Percentiles rank a stretch among this genome's conserved stretches.
Conservation (phyloP, 2,888 invertebrate genomes). For the Coremacera marginata region DNA sequence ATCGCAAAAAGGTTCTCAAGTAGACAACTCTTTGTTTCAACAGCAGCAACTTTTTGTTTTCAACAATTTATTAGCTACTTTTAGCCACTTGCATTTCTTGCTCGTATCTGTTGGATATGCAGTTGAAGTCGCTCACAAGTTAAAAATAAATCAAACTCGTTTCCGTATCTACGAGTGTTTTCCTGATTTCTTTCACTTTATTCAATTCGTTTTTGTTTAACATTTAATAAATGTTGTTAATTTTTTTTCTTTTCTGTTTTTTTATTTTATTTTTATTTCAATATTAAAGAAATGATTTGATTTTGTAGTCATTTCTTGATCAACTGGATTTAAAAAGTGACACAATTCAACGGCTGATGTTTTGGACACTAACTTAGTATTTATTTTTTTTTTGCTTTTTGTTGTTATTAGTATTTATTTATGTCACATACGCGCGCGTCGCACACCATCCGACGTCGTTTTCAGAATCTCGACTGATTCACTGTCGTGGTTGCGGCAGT, state of each 20-base stretch:
- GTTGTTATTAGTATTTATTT: constrained; percentile 9
- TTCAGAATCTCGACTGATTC: constrained; percentile 64
- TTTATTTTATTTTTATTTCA: constrained; percentile 34
- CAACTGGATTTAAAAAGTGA: neutral
- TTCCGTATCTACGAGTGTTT: neutral
- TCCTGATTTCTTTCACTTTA: constrained; percentile 24
- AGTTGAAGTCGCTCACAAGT: neutral
- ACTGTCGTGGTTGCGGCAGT: constrained; percentile 38
- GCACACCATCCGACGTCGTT: constrained; percentile 59
- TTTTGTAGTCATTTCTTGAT: neutral
- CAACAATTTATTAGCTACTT: constrained; percentile 10
- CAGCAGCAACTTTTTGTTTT: neutral
- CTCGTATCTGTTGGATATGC: neutral
- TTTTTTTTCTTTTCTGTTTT: constrained; percentile 26
- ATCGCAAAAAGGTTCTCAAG: too few relatives aligned
- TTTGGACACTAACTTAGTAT: neutral
- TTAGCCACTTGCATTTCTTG: constrained; percentile 23
- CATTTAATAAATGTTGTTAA: constrained; percentile 34
- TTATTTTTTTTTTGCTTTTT: constrained; percentile 27
- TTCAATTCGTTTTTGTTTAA: constrained; percentile 42
- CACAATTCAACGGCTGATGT: neutral
- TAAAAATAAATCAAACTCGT: constrained; percentile 6
- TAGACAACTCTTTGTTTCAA: neutral
- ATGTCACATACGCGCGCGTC: constrained; percentile 47
- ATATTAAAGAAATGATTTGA: too few relatives aligned